Evolutionary conservation across 2,797 vertebrate genomes (phyloP), one percentile per base, ranked within the genome.

Genomic region (Neosilurus mollespiculum): DNA sequence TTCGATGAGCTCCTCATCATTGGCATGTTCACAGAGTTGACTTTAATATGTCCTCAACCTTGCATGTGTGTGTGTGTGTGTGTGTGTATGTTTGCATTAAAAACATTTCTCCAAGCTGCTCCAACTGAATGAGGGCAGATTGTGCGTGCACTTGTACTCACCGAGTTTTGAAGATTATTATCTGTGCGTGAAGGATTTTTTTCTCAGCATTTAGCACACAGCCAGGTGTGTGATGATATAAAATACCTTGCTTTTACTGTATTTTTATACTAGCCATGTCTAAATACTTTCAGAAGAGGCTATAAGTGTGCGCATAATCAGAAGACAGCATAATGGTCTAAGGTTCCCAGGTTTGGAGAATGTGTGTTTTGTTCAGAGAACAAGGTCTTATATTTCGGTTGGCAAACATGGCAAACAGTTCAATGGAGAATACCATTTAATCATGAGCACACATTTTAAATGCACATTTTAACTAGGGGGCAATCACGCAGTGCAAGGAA

Each of bases 71-170:
- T 73, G 22, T 10, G 34, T 85, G 82, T 78, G 64, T 76, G 56
- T 73, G 54, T 79, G 6, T 73, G 22, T 10, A 37, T 85, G 82
- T 78, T 70, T 76, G 56, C 72, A 78, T 83, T 22, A 65, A 81
- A 80, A 78, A 75, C 62, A 76, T 79, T 20, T 2, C 56, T 84
- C 79, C 71, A 73, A 81, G 49, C 80, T 69, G 67, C 77, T 66
- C 54, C 56, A 58, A 65, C 69, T 82, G 78, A 69, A 83, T 81
- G 81, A 81, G 84, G 84, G 79, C 78, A 75, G 78, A 84, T 65
- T 18, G 24, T 78, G 64, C 73, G 53, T 24, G 66, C 78, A 59
- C 80, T 81, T 83, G 66, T 54, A 30, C 62, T 81, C 49, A 34
- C 54, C 15, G 34, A 76, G 54, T n/a, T 76, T 59, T 37, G 18